phyloP scores from a whole-genome alignment of 2,797 vertebrate genomes.

The Halcyon chelicuti region DNA sequence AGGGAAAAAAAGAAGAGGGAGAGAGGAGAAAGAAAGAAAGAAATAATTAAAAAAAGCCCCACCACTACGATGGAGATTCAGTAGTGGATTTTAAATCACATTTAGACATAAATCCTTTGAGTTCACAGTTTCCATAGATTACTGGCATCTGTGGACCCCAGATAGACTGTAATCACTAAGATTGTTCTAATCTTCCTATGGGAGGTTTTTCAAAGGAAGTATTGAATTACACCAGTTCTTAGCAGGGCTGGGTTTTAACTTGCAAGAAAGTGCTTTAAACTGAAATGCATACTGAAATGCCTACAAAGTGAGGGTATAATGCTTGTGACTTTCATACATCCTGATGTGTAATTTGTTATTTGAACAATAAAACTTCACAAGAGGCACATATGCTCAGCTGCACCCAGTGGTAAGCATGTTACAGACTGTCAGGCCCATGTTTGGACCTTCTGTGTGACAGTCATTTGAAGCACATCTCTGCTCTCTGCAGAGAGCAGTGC shows the following conservation, averaged over 20 bases:
- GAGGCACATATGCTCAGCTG: background rate
- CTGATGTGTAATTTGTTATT: slow-evolving; percentile 26
- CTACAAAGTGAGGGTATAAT: slow-evolving; percentile 28
- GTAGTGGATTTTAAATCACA: slow-evolving; percentile 66
- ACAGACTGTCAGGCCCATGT: background rate
- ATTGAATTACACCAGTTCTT: slow-evolving; percentile 73
- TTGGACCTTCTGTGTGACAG: background rate
- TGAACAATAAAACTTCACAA: background rate
- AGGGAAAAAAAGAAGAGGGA: background rate
- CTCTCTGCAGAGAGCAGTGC: background rate
- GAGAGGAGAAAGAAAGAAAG: background rate
- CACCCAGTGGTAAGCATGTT: background rate
- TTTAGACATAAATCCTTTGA: slow-evolving; percentile 70
- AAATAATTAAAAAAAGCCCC: background rate
- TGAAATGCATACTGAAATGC: slow-evolving; percentile 47
- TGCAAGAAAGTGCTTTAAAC: slow-evolving; percentile 63
- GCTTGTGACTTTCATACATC: slow-evolving; percentile 32
- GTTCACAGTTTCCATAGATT: slow-evolving; percentile 71
- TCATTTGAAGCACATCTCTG: background rate
- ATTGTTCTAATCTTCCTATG: slow-evolving; percentile 75
- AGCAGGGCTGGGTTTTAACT: slow-evolving; percentile 54
- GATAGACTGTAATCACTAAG: slow-evolving; percentile 72
- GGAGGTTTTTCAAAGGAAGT: slow-evolving; percentile 72
- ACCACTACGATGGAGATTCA: slow-evolving; percentile 5
- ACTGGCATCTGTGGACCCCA: slow-evolving; percentile 72